Evolutionary conservation across 2,113 vertebrate species (phyloP), one percentile per base, ranked within the genome.

Genomic region (Ranitomeya imitator): DNA sequence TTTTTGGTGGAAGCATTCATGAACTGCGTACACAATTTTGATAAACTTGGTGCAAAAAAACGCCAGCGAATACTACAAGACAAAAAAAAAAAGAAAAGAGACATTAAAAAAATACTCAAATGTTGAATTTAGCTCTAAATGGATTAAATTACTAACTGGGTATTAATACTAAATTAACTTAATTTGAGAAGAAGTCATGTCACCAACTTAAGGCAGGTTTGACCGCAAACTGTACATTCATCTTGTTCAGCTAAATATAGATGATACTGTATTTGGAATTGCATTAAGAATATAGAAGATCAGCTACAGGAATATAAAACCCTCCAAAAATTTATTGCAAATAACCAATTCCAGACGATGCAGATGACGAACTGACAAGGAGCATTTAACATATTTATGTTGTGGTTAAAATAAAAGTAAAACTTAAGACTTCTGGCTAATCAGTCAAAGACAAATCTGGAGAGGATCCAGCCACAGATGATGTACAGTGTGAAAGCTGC

Each of bases 331-430:
- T 19, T 31, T 79, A 86, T 57, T 31, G 23, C 76, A 86, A 31
- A n/a, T 80, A 86, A 79, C 60, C 15, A 67, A 16, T 65, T 79
- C 83, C 83, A 85, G 83, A 85, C 67, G 4, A 67, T 45, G 60
- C 83, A 85, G 83, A 57, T 31, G 9, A 69, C 52, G 61, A 80
- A 65, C 37, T 21, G 52, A 86, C 85, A 79, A 18, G 77, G 76
- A 86, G 69, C 76, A 79, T 79, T 16, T 67, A 55, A 52, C 51
- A 55, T 57, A 86, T 86, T 86, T 86, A 86, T 80, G 37, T 45
- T 86, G 85, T 69, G 60, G 69, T 76, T 26, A 85, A 79, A 79
- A 79, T 54, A 79, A 86, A 86, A 67, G 76, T 79, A 80, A 86
- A 79, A 86, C 77, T 52, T 80, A 67, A 57, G 77, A 86, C 61